Base-by-base conservation (phyloP, 2,113 vertebrate species). In the Pelusios castaneus region DNA sequence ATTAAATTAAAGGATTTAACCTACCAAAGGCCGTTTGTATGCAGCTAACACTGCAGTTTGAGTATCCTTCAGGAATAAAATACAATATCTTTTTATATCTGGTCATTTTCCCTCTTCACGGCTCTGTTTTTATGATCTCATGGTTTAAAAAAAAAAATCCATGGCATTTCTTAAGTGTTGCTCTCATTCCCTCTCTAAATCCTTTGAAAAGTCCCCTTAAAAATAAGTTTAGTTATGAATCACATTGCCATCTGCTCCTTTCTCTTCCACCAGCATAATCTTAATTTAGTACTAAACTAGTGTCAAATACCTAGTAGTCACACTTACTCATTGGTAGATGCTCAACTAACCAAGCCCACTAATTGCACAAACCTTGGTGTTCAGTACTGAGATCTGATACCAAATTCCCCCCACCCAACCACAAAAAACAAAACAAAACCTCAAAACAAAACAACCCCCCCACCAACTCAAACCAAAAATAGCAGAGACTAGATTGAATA, bases 1-100 rank as follows among this genome's bases (percentile, higher is more conserved):
- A 90, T 41, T 92, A 63, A 73, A 92, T 87, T 94, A 67, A 78
- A 87, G 67, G 77, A 52, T 12, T 80, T 85, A 92, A 47, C 22
- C 25, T 82, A 31, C 29, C 29, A 55, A 58, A 87, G 19, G 1
- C 43, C 84, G 11, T 84, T 67, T 89, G 21, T 96, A 91, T 82
- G 70, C 52, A 77, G 80, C n/a, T 38, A 85, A 5, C 76, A 78
- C 87, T 92, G 83, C 54, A 55, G 43, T 76, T 31, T 88, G 9
- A 85, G 51, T 75, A 38, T 22, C 67, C 87, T 85, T 89, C 83
- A 83, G 85, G 43, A 87, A 55, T 67, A 75, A 82, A 90, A 60
- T 51, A 76, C 34, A 84, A 80, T 2, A 1, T 49, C 9, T 41
- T 80, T 91, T 87, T 83, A 58, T 78, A 80, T 70, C 45, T 67